Conservation (phyloP, 2,888 invertebrate species). For the Agapostemon virescens region DNA sequence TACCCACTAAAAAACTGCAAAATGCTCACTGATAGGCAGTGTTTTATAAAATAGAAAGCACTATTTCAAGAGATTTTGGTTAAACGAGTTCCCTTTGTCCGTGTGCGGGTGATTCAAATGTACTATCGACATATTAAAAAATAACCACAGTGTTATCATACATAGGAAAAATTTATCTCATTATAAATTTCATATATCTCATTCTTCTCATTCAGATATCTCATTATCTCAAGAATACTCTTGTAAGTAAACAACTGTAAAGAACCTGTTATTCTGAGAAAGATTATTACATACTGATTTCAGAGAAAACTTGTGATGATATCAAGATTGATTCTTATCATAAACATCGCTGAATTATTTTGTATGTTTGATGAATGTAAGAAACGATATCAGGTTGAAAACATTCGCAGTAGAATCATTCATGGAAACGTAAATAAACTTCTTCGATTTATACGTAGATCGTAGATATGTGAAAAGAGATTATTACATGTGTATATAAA, state of each 20-base stretch:
- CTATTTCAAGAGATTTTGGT: background rate
- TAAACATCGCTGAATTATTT: background rate
- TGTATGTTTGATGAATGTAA: background rate
- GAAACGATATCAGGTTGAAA: background rate
- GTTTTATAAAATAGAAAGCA: background rate
- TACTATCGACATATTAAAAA: too few relatives aligned
- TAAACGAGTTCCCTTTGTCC: background rate
- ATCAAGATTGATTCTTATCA: background rate
- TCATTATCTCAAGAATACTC: background rate
- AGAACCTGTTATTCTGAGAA: background rate
- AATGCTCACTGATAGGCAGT: background rate
- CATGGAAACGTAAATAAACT: background rate
- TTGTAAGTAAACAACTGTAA: background rate
- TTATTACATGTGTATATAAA: background rate
- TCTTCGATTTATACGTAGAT: background rate
- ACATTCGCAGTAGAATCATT: background rate
- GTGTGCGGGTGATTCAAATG: background rate
- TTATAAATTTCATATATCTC: too few relatives aligned
- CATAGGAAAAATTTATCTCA: too few relatives aligned
- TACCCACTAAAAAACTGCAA: background rate
- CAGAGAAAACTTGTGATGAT: background rate
- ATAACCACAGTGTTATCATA: too few relatives aligned
- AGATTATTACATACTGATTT: background rate
- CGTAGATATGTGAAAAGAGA: background rate
- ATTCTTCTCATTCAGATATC: too few relatives aligned